A percentile compares a stretch with the other conserved stretches of the same genome.
Evolutionary conservation across 2,888 invertebrate species (phyloP).

Genomic region (Nipponacmea schrenckii): DNA sequence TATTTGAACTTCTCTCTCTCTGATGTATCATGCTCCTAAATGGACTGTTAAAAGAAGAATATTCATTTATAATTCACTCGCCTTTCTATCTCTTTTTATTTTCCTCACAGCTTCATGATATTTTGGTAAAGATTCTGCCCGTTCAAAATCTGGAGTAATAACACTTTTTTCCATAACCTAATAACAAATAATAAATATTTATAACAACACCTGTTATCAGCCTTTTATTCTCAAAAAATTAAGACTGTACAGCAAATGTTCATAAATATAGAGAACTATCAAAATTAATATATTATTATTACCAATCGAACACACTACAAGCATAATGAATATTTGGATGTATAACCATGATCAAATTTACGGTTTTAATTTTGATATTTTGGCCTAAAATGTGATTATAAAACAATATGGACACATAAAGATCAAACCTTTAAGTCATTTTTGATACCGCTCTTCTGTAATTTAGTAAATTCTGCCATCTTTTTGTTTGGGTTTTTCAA

Average conservation of each 20-base stretch:
- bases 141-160: slow-evolving; percentile 77
- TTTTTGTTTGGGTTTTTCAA: not conserved
- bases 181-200: slow-evolving; percentile 14
- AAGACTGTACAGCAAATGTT: too few relatives aligned
- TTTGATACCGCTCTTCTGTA: not conserved
- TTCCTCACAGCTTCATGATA: slow-evolving; percentile 73
- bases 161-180: slow-evolving; percentile 75
- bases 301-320: too few relatives aligned
- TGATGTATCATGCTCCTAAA: too few relatives aligned
- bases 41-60: too few relatives aligned
- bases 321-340: too few relatives aligned
- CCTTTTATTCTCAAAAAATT: too few relatives aligned
- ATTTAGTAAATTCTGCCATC: not conserved
- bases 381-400: too few relatives aligned
- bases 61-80: slow-evolving; percentile 47
- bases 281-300: too few relatives aligned
- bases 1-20: too few relatives aligned
- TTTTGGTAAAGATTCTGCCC: slow-evolving; percentile 72
- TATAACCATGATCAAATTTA: too few relatives aligned
- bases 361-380: too few relatives aligned
- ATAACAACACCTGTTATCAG: not conserved
- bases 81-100: slow-evolving; percentile 73
- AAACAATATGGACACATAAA: not conserved
- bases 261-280: too few relatives aligned
- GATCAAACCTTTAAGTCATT: not conserved